A percentile compares a stretch with the other conserved stretches of the same genome.
Conservation (phyloP, 2,797 vertebrate species). For the Neosilurus mollespiculum region DNA sequence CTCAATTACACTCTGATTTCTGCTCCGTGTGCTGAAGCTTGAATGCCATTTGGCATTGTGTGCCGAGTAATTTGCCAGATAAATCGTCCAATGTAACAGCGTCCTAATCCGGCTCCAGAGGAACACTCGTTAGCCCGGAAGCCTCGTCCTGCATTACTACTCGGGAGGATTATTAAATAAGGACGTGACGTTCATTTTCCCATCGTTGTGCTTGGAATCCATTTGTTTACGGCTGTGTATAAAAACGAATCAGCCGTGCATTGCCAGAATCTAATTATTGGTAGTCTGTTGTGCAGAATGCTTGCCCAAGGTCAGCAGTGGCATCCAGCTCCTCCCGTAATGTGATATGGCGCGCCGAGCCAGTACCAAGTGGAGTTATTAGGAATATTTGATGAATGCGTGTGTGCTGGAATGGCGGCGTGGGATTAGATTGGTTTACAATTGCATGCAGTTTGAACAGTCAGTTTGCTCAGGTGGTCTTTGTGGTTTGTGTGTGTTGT, state of each 20-base stretch:
- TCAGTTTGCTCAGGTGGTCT: conserved; percentile 27
- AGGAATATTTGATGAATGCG: conserved; percentile 38
- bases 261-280: conserved; percentile 36
- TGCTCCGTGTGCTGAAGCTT: conserved; percentile 45
- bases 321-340: conserved; percentile 20
- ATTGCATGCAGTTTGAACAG: conserved; percentile 16
- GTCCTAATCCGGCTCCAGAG: conserved; percentile 63
- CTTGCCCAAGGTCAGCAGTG: conserved; percentile 33
- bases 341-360: not conserved
- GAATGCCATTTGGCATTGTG: conserved; percentile 58
- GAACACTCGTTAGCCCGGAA: conserved; percentile 49
- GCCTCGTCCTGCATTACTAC: conserved; percentile 68
- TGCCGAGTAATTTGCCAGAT: conserved; percentile 63
- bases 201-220: conserved; percentile 9
- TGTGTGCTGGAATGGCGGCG: conserved; percentile 17
- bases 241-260: conserved; percentile 7
- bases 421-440: conserved; percentile 25
- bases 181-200: conserved; percentile 10
- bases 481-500: conserved; percentile 19
- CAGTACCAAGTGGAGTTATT: conserved; percentile 25
- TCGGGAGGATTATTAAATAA: conserved; percentile 55
- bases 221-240: conserved; percentile 36
- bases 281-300: conserved; percentile 30
- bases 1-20: conserved; percentile 45
- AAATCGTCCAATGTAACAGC: conserved; percentile 60